Evolutionary conservation across 2,888 invertebrate species (phyloP).

Genomic region (Neuroscelio doddi): DNA sequence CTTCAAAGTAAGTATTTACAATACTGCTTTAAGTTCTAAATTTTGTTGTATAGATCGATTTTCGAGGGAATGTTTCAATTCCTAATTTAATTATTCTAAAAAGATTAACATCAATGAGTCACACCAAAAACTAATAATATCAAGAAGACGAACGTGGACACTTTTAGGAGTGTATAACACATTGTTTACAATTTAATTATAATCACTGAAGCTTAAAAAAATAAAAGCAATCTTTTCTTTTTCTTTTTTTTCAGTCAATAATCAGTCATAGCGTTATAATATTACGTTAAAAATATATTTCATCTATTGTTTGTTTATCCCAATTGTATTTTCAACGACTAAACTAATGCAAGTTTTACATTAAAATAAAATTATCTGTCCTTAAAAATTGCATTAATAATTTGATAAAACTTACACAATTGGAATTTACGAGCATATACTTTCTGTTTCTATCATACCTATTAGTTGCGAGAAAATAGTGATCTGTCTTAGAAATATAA

Average conservation of each 20-base stretch:
- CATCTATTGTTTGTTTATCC: neutral
- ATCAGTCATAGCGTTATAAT: slow-evolving; percentile 36
- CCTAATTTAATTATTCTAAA: slow-evolving; percentile 31
- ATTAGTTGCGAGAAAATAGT: too few relatives aligned
- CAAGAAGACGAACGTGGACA: slow-evolving; percentile 35
- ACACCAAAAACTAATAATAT: slow-evolving; percentile 35
- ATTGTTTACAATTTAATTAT: slow-evolving; percentile 28
- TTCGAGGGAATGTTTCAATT: too few relatives aligned
- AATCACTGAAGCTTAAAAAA: slow-evolving; percentile 33
- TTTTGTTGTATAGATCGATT: too few relatives aligned
- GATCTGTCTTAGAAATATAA: too few relatives aligned
- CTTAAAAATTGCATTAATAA: too few relatives aligned
- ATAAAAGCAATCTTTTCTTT: slow-evolving; percentile 35
- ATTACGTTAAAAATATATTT: slow-evolving; percentile 23
- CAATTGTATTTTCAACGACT: slow-evolving; percentile 18
- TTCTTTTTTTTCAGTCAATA: slow-evolving; percentile 36
- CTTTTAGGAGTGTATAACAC: slow-evolving; percentile 35
- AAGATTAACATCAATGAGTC: slow-evolving; percentile 42
- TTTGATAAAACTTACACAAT: too few relatives aligned
- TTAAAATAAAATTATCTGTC: too few relatives aligned
- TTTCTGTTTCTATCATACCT: too few relatives aligned
- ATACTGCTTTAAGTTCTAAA: too few relatives aligned
- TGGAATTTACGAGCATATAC: too few relatives aligned
- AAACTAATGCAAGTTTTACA: slow-evolving; percentile 9
- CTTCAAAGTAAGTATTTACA: too few relatives aligned